Evolutionary conservation across 2,888 invertebrate genomes (phyloP).

Genomic region (Brachylomia viminalis): DNA sequence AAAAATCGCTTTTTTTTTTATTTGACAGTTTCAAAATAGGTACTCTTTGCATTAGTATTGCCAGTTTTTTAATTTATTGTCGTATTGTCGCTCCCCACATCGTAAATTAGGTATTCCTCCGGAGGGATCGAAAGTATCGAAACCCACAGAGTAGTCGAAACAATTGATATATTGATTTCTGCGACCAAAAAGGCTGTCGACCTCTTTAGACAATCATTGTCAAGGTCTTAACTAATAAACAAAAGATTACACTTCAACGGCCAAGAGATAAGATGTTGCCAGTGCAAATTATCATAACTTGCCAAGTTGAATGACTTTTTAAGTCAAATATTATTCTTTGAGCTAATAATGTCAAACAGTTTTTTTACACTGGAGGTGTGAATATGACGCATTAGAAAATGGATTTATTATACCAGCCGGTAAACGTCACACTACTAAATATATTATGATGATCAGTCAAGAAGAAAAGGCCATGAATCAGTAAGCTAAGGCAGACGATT

Average conservation of each 20-base stretch:
- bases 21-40: too few relatives aligned
- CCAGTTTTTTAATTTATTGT: too few relatives aligned
- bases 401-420: background rate
- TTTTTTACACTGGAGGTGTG: background rate
- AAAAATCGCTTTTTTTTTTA: too few relatives aligned
- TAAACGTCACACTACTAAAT: background rate
- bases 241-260: slow-evolving; percentile 32
- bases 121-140: background rate
- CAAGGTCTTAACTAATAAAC: slow-evolving; percentile 48
- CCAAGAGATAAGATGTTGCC: slow-evolving; percentile 27
- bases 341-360: slow-evolving; percentile 32
- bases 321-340: slow-evolving; percentile 24
- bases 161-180: background rate
- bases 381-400: background rate
- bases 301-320: slow-evolving; percentile 32
- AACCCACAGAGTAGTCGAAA: background rate
- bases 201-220: slow-evolving; percentile 30
- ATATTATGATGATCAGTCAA: background rate
- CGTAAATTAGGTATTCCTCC: background rate
- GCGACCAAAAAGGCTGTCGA: slow-evolving; percentile 11
- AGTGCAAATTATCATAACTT: slow-evolving; percentile 41
- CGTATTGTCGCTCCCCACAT: too few relatives aligned
- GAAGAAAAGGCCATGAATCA: too few relatives aligned
- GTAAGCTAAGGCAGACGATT: too few relatives aligned
- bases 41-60: too few relatives aligned